These are phyloP conservation scores for Maniola jurtina DNA, from an alignment of 1,140 invertebrate species.

Conservation along the genomic window DNA sequence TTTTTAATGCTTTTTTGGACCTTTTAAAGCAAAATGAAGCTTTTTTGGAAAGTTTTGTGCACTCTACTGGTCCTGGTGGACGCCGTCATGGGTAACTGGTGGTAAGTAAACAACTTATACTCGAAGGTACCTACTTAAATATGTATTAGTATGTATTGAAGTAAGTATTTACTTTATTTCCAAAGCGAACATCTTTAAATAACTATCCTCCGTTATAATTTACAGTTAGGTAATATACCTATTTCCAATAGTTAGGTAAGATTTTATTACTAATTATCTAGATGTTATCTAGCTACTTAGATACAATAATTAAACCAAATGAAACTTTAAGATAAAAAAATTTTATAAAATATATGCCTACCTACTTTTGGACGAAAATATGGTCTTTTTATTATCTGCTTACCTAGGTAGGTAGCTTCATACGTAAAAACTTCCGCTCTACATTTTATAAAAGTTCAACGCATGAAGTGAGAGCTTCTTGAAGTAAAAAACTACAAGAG, in stretches of 20 bases:
- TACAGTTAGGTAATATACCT: too few species aligned
- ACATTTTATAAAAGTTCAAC: slow-evolving; percentile 15
- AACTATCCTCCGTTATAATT: neutral
- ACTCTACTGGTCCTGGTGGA: slow-evolving; percentile 56
- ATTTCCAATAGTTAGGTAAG: neutral
- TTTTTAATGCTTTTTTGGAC: slow-evolving; percentile 34
- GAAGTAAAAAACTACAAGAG: slow-evolving; percentile 27
- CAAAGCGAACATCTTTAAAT: slow-evolving; percentile 4
- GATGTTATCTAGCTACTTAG: too few species aligned
- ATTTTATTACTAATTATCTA: neutral
- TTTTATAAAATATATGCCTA: too few species aligned
- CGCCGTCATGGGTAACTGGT: slow-evolving; percentile 64
- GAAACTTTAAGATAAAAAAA: too few species aligned
- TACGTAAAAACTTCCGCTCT: neutral
- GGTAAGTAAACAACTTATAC: slow-evolving; percentile 52
- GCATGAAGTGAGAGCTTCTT: slow-evolving; percentile 9
- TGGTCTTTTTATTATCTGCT: too few species aligned
- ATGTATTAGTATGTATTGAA: slow-evolving; percentile 8
- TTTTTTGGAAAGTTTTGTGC: slow-evolving; percentile 68
- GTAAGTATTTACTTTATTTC: slow-evolving; percentile 16
- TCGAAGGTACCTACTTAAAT: slow-evolving; percentile 16
- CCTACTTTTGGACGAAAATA: too few species aligned
- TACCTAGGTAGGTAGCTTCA: too few species aligned
- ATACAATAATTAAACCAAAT: too few species aligned
- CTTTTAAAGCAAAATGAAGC: slow-evolving; percentile 57